Evolutionary conservation across 2,888 invertebrate genomes (phyloP).

Genomic region (Cryptocephalus primarius): DNA sequence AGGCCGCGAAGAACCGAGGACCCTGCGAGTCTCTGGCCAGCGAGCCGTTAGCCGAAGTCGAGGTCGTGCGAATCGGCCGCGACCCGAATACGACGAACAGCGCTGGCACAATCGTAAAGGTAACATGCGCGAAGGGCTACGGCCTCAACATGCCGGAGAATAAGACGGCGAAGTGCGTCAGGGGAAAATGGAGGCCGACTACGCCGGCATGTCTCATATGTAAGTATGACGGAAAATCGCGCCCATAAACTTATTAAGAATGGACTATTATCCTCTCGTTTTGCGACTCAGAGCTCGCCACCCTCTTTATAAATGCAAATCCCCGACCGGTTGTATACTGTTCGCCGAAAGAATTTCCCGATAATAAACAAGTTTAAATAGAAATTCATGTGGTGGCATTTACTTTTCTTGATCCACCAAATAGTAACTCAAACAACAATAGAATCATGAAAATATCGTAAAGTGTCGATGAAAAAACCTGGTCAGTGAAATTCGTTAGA

Average conservation of each 20-base stretch:
- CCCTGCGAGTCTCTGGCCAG: conserved; percentile 58
- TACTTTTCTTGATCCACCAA: too few species aligned
- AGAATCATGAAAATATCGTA: too few species aligned
- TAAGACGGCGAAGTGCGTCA: conserved; percentile 67
- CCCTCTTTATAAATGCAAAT: too few species aligned
- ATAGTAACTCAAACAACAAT: too few species aligned
- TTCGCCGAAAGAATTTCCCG: too few species aligned
- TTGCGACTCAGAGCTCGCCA: too few species aligned
- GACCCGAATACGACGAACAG: conserved; percentile 63
- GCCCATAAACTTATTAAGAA: background rate
- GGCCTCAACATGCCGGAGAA: conserved; percentile 62
- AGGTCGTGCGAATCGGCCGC: conserved; percentile 58
- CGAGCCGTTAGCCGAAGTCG: conserved; percentile 56
- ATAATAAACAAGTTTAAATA: too few species aligned
- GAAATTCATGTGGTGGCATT: too few species aligned
- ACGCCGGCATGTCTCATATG: conserved; percentile 71
- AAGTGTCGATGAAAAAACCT: too few species aligned
- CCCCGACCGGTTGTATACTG: too few species aligned
- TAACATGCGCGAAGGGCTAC: conserved; percentile 69
- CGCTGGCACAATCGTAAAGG: conserved; percentile 63
- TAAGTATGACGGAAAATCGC: conserved; percentile 38
- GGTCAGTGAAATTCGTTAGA: too few species aligned
- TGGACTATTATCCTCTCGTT: too few species aligned
- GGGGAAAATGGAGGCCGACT: conserved; percentile 77
- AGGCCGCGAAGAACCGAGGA: conserved; percentile 36